Evolutionary conservation across 1,140 invertebrate genomes (phyloP), one percentile per base, ranked within the genome.

Genomic region (Globodera ellingtonae): DNA sequence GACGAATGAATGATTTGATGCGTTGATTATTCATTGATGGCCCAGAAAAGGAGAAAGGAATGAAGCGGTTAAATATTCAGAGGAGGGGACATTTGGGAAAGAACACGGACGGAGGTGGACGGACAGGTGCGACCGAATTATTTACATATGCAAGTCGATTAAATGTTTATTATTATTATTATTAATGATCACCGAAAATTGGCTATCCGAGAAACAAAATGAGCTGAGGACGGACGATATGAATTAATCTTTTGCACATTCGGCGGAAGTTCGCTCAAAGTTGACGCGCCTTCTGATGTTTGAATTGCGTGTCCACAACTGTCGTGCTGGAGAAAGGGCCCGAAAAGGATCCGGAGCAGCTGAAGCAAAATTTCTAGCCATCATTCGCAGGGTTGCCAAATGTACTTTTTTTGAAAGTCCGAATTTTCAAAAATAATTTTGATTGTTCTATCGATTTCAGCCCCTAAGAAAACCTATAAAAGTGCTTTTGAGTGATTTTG

Each of bases 221-320:
- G 35, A 35, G 35, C 35, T 35, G 3, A 35, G 35, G 35, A 35
- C 35, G 35, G 35, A 35, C 35, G 35, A 35, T 35, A 18, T 62
- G 56, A 62, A 62, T 62, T 3, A 62, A 62, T 8, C n/a, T 72
- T 72, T 72, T 72, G 70, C n/a, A 7, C 10, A 72, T 72, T 59
- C 56, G 1, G 35, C 35, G 35, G 35, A 35, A 35, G 35, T 3
- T 2, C 35, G 56, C 4, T 62, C 46, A 52, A 72, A 72, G 56
- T 47, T 52, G 56, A 13, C 56, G 67, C 67, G 67, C 67, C 67
- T 70, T 70, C 0, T 70, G 67, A 35, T 13, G 10, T 47, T 70
- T 70, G 1, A 47, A 35, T 47, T 70, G 67, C 7, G 67, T 70
- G 67, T 70, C 67, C 7, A 70, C 46, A 35, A 70, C 24, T 0